These are phyloP conservation scores for Drosophila kanapiae DNA, from an alignment of 1,140 invertebrate genomes.

Conservation along the genomic window DNA sequence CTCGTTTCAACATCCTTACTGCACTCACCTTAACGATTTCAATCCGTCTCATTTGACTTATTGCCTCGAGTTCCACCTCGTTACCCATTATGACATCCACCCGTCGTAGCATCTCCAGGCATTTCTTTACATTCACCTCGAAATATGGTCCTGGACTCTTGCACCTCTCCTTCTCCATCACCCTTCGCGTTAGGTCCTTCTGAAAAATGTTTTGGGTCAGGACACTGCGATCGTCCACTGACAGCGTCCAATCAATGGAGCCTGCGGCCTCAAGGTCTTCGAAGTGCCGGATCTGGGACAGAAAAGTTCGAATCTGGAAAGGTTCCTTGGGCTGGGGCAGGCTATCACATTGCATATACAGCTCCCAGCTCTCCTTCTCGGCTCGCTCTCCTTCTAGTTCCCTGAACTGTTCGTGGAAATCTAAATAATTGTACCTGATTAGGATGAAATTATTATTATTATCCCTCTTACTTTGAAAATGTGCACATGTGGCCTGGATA, in stretches of 20 bases:
- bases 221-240: conserved; percentile 59
- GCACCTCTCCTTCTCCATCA: neutral
- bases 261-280: conserved; percentile 34
- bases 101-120: conserved; percentile 24
- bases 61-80: conserved; percentile 34
- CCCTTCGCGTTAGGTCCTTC: conserved; percentile 14
- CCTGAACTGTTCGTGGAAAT: neutral
- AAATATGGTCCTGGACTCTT: conserved; percentile 47
- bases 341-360: conserved; percentile 55
- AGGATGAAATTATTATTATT: neutral
- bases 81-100: conserved; percentile 55
- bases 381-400: conserved; percentile 20
- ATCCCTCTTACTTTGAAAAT: conserved; percentile 4
- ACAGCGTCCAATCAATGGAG: conserved; percentile 61
- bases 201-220: conserved; percentile 58
- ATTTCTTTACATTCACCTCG: conserved; percentile 34
- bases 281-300: conserved; percentile 41
- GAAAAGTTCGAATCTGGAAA: conserved; percentile 57
- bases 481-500: neutral
- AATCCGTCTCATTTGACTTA: neutral
- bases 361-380: conserved; percentile 45
- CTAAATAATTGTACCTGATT: neutral
- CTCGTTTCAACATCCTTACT: neutral
- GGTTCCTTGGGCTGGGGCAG: conserved; percentile 60
- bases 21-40: conserved; percentile 50